These are phyloP conservation scores for Hemibates koningsi DNA, from an alignment of 2,113 vertebrate species.

Conservation along the genomic window DNA sequence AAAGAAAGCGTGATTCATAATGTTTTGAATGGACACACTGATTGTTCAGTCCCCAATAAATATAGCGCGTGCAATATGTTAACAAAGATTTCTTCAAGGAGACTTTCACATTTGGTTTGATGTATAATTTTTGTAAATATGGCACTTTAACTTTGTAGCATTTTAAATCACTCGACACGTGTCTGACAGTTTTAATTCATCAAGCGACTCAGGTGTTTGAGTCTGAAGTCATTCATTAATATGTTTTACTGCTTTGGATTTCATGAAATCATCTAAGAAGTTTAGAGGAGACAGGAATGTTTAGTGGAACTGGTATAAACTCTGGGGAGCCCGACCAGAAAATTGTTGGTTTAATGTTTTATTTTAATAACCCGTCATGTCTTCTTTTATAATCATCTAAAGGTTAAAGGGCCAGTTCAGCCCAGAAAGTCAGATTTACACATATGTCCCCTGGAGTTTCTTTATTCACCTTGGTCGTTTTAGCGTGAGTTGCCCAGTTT, in stretches of 20 bases:
- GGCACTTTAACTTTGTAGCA: not conserved
- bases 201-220: not conserved
- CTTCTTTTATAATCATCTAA: not conserved
- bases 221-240: rapidly evolving
- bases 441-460: not conserved
- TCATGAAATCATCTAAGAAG: not conserved
- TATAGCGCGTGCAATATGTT: rapidly evolving
- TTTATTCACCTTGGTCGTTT: rapidly evolving
- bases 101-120: not conserved
- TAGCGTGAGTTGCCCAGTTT: not conserved
- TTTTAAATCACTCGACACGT: not conserved
- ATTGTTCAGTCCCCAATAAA: not conserved
- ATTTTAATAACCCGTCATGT: not conserved
- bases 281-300: not conserved
- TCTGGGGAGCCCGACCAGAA: not conserved
- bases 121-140: not conserved
- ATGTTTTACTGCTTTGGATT: not conserved
- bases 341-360: not conserved
- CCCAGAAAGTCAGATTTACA: not conserved
- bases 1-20: not conserved
- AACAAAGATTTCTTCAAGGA: not conserved
- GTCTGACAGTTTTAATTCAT: not conserved
- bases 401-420: not conserved
- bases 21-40: not conserved
- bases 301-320: not conserved